Base-by-base conservation (phyloP, 2,888 invertebrate genomes). In the Watsonalla cultraria region DNA sequence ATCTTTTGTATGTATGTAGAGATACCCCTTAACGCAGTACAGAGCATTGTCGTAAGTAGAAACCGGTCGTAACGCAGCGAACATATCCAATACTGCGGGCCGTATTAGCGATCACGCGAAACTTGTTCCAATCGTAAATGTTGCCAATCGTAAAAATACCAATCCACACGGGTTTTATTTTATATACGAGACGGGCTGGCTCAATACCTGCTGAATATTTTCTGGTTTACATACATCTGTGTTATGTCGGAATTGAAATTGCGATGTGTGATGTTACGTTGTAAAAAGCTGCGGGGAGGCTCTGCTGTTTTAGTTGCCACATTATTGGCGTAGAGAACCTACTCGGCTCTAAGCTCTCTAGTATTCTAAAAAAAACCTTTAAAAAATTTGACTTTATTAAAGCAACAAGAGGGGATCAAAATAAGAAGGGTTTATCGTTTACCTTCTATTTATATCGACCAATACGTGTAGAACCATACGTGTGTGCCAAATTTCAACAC, bases 121-220 rank as follows among this genome's bases (percentile, higher is more conserved):
- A 47, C 50, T 49, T 52, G 47, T 42, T 13, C 46, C 52, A 45
- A 49, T 52, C 56, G 56, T 57, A 57, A 51, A 57, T 14, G 11
- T 37, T 37, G 15, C 13, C 37, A 48, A 47, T 56, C 56, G 52
- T 56, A 54, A 56, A 56, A 47, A 53, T 6, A 45, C 13, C 24
- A 47, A 55, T 46, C 45, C 37, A 13, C 37, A 49, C 37, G 14
- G 9, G 37, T 49, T 48, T 49, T 49, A 49, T 49, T 37, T 39
- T 47, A 47, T 24, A 33, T 47, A 33, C 37, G 39, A 39, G 15
- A 14, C 6, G 11, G 11, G 11, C 42, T 11, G 11, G 42, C 42
- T 42, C 42, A 42, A 11, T 42, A 42, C 42, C 11, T 42, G 42
- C 42, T 42, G 42, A 42, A 42, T 5, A 42, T 42, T 42, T 42